Evolutionary conservation across 2,888 invertebrate genomes (phyloP), one percentile per base, ranked within the genome.

Genomic region (Furcula furcula): DNA sequence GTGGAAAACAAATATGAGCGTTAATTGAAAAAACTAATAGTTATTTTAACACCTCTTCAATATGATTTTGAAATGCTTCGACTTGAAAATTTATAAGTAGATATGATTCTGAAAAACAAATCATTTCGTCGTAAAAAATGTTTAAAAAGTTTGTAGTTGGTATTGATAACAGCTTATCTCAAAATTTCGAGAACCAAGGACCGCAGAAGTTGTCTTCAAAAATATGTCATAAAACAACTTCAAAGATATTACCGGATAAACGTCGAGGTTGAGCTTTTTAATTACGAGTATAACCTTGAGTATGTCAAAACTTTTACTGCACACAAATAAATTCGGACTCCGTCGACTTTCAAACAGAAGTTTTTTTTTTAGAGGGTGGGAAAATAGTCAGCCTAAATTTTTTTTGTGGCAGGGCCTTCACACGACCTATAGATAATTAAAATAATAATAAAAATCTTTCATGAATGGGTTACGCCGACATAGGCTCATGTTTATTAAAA

Each of bases 401-500:
- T 10, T 19, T 19, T 21, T 29, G 2, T 13, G 7, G n/a, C 36
- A 33, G 32, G 37, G 45, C 73, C 79, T 82, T 83, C 80, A 80
- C 83, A 83, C 82, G 79, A 74, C 75, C 76, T 72, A 55, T 52
- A 14, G 63, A 57, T 77, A 84, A 86, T 86, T 84, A 85, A 86
- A 84, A 84, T 71, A 73, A 72, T 60, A 75, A 76, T 79, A 80
- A 78, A 56, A 43, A 55, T 58, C 55, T 63, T 64, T 68, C 76
- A 82, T 86, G 86, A 87, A 85, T 86, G 86, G 75, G 74, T 77
- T 13, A 76, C 73, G 57, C 66, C 67, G 78, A 74, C 76, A 65
- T 66, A 53, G 59, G 66, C 76, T 77, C 78, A 79, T 83, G 85
- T 86, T 82, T 87, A 87, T 87, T 87, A 87, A 85, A 85, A 82